phyloP scores from a whole-genome alignment of 2,888 invertebrate genomes.

The Notodromas monacha region DNA sequence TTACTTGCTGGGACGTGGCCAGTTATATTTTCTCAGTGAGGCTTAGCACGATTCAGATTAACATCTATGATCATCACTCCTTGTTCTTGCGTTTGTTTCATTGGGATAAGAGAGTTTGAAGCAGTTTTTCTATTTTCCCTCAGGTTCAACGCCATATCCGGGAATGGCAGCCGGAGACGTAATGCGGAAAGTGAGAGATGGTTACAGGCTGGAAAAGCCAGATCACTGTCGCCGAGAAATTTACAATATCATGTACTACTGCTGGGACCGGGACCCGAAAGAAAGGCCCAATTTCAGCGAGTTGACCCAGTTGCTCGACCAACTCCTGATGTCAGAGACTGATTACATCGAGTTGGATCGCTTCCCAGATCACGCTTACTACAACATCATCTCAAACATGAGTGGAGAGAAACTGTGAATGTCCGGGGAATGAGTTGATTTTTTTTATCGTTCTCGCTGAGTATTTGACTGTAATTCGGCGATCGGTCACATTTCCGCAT shows the following conservation, averaged over 20 bases:
- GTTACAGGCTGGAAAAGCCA: slow-evolving; percentile 61
- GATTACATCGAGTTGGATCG: slow-evolving; percentile 71
- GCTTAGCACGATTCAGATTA: no score
- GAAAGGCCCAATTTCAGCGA: slow-evolving; percentile 52
- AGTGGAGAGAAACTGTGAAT: slow-evolving; percentile 28
- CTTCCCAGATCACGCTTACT: slow-evolving; percentile 67
- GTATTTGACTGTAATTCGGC: no score
- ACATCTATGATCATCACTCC: no score
- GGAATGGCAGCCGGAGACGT: slow-evolving; percentile 67
- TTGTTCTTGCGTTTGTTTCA: no score
- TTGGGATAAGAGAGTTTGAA: no score
- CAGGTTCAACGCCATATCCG: slow-evolving; percentile 72
- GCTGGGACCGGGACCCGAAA: slow-evolving; percentile 61
- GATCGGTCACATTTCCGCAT: no score
- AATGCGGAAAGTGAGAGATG: slow-evolving; percentile 54
- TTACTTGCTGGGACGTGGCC: no score
- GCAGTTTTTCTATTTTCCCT: slow-evolving; percentile 6
- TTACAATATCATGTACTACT: slow-evolving; percentile 80
- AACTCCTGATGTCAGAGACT: slow-evolving; percentile 51
- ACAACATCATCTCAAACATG: slow-evolving; percentile 17
- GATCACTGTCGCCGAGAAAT: slow-evolving; percentile 60
- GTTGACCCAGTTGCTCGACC: slow-evolving; percentile 42
- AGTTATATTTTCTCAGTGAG: no score
- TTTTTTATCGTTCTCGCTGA: no score
- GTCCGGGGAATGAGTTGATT: no score